Conservation (phyloP, 1,140 invertebrate genomes). For the Wasmannia auropunctata region DNA sequence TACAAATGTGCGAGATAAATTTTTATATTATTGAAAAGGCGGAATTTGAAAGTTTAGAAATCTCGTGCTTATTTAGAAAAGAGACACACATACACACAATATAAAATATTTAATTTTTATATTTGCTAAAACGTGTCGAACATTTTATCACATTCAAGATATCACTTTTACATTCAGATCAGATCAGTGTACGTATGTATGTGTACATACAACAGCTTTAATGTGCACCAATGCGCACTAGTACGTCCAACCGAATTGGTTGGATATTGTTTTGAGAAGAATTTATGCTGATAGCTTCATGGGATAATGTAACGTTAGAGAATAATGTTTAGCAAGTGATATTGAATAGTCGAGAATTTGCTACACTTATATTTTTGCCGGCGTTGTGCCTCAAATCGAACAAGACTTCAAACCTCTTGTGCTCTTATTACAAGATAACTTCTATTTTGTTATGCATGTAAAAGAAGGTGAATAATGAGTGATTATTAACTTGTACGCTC, state of each 20-base stretch:
- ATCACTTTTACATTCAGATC: no score
- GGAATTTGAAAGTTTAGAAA: background rate
- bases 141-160: no score
- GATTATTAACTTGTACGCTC: background rate
- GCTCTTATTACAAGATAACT: conserved; percentile 31
- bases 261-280: no score
- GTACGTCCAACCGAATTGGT: no score
- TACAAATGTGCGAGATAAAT: background rate
- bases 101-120: background rate
- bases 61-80: background rate
- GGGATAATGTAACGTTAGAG: background rate
- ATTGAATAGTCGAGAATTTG: background rate
- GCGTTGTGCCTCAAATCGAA: background rate
- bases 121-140: no score
- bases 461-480: background rate
- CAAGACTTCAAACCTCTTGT: background rate
- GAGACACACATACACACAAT: background rate
- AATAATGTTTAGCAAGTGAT: background rate
- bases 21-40: conserved; percentile 7
- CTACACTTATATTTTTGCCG: background rate
- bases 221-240: no score
- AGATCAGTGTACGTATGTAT: no score
- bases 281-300: background rate
- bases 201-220: no score
- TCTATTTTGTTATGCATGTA: conserved; percentile 37